phyloP scores from a whole-genome alignment of 2,113 vertebrate genomes.

The Macquaria australasica region DNA sequence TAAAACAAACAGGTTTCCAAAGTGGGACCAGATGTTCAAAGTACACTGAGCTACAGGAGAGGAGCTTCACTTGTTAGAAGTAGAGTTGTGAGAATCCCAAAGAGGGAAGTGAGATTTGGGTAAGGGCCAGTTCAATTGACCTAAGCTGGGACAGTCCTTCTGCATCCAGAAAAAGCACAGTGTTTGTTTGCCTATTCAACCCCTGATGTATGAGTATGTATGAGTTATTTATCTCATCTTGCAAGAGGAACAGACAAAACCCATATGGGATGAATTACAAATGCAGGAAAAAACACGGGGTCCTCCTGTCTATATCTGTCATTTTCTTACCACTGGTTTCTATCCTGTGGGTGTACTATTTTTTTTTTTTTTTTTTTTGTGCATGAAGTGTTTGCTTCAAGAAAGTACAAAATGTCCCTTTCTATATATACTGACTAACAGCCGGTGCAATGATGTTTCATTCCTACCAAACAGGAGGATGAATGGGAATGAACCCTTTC shows the following conservation, averaged over 20 bases:
- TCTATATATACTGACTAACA: conserved; percentile 10
- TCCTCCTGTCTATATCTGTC: not conserved
- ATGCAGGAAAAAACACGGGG: not conserved
- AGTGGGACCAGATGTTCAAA: conserved; percentile 14
- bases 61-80: not conserved
- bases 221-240: not conserved
- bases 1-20: not conserved
- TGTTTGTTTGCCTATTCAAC: not conserved
- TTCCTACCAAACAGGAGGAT: not conserved
- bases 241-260: not conserved
- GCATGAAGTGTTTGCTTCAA: conserved; percentile 8
- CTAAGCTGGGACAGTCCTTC: not conserved
- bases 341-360: not conserved
- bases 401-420: conserved; percentile 36
- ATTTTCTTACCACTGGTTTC: not conserved
- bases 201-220: not conserved
- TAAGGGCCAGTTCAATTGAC: not conserved
- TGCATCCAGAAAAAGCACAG: not conserved
- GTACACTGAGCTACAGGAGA: not conserved
- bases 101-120: not conserved
- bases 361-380: not conserved
- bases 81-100: not conserved
- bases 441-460: conserved; percentile 7
- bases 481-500: conserved; percentile 13
- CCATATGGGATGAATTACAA: not conserved